phyloP scores from a whole-genome alignment of 2,113 vertebrate genomes.

The Nycticryphes semicollaris region DNA sequence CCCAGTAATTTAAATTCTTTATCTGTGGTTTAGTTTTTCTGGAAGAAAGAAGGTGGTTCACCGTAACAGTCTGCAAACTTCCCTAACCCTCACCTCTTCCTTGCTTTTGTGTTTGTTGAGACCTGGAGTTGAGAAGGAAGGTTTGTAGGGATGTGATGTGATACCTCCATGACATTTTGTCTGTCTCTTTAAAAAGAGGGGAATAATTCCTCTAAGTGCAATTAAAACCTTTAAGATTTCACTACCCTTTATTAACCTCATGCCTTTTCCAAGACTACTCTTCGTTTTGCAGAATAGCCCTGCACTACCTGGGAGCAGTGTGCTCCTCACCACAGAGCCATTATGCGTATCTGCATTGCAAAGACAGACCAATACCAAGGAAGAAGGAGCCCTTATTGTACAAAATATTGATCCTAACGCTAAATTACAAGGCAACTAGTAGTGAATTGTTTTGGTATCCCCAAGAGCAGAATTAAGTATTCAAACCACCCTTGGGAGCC shows the following conservation, averaged over 20 bases:
- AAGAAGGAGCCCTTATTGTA: not conserved
- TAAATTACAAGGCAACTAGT: not conserved
- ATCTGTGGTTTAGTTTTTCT: not conserved
- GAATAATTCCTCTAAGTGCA: not conserved
- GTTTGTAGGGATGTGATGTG: not conserved
- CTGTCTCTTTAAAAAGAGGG: not conserved
- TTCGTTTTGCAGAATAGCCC: not conserved
- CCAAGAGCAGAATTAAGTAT: not conserved
- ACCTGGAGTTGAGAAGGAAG: not conserved
- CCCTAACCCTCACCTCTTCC: not conserved
- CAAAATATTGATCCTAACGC: not conserved
- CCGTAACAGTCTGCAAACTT: fast-evolving
- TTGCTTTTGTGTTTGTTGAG: not conserved
- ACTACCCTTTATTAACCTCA: not conserved
- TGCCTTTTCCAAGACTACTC: not conserved
- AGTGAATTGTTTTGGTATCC: not conserved
- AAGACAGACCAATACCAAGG: not conserved
- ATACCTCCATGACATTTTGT: not conserved
- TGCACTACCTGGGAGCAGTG: fast-evolving
- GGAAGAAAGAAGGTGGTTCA: not conserved
- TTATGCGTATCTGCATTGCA: not conserved
- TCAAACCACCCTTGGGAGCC: not conserved
- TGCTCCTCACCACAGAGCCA: not conserved
- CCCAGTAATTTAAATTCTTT: not conserved
- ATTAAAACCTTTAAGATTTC: not conserved